Conservation (phyloP, 1,140 invertebrate genomes). For the Leptonema lineaticorne region DNA sequence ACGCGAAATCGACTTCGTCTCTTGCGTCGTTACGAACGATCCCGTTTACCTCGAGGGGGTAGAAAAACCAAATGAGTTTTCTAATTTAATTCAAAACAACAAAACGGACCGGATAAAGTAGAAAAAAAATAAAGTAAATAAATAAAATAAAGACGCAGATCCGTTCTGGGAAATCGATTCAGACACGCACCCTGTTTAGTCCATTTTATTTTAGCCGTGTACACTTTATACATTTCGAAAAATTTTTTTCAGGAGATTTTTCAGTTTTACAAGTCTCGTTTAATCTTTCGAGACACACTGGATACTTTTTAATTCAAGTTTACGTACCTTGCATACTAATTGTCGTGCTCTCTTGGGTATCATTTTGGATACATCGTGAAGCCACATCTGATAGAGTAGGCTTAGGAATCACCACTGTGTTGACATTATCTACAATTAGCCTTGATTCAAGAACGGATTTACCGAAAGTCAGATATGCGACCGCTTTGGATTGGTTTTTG, state of each 20-base stretch:
- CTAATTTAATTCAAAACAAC: neutral
- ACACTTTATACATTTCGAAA: too few species aligned
- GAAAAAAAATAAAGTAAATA: too few species aligned
- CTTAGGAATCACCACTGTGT: slow-evolving; percentile 84
- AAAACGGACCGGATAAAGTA: neutral
- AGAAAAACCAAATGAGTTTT: too few species aligned
- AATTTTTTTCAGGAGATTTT: slow-evolving; percentile 73
- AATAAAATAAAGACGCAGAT: too few species aligned
- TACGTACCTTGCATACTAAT: slow-evolving; percentile 94
- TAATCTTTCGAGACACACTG: slow-evolving; percentile 85
- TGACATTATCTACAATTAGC: slow-evolving; percentile 89
- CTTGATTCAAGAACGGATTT: slow-evolving; percentile 87
- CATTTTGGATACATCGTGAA: slow-evolving; percentile 95
- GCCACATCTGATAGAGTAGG: slow-evolving; percentile 74
- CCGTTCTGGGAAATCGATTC: too few species aligned
- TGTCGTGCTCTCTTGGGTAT: slow-evolving; percentile 94
- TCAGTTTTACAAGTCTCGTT: slow-evolving; percentile 90
- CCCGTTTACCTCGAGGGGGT: too few species aligned
- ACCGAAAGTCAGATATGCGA: slow-evolving; percentile 90
- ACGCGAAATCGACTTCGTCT: neutral
- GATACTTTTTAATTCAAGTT: slow-evolving; percentile 93
- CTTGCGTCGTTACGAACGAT: neutral
- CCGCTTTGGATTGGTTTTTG: slow-evolving; percentile 90
- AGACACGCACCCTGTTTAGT: too few species aligned
- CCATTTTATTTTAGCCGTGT: neutral